Evolutionary conservation across 2,797 vertebrate genomes (phyloP).

Genomic region (Etheostoma nigrum): DNA sequence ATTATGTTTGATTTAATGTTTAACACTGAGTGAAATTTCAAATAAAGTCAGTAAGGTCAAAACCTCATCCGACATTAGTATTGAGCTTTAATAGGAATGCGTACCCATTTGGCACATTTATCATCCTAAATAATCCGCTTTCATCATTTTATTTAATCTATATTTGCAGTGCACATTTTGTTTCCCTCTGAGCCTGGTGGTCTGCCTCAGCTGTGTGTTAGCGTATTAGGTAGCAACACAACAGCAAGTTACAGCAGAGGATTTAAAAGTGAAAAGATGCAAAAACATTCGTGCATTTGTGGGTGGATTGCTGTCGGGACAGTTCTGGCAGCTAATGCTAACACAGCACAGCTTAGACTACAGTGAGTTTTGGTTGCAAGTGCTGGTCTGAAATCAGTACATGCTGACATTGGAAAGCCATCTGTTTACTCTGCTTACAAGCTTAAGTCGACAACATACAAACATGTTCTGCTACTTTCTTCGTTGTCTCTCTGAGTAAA

Average conservation of each 20-base stretch:
- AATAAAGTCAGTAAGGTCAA: too few species aligned
- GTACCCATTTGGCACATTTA: too few species aligned
- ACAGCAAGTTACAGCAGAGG: background rate
- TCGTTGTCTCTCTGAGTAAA: background rate
- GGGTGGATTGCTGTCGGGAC: background rate
- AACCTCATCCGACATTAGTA: too few species aligned
- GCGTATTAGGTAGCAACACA: too few species aligned
- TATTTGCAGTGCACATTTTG: too few species aligned
- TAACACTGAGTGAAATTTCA: too few species aligned
- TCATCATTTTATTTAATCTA: too few species aligned
- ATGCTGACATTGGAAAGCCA: background rate
- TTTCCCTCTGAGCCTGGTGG: background rate
- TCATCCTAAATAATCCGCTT: too few species aligned
- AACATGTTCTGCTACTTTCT: background rate
- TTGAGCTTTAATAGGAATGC: too few species aligned
- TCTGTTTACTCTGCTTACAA: background rate
- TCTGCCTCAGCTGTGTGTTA: background rate
- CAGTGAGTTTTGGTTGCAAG: background rate
- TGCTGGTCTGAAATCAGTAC: background rate
- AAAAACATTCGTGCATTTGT: background rate
- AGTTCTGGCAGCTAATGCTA: background rate
- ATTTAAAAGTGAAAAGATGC: background rate
- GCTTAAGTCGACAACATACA: background rate
- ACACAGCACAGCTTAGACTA: background rate
- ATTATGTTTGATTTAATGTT: too few species aligned